Evolutionary conservation across 2,888 invertebrate species (phyloP).

Genomic region (Tinea semifulvella): DNA sequence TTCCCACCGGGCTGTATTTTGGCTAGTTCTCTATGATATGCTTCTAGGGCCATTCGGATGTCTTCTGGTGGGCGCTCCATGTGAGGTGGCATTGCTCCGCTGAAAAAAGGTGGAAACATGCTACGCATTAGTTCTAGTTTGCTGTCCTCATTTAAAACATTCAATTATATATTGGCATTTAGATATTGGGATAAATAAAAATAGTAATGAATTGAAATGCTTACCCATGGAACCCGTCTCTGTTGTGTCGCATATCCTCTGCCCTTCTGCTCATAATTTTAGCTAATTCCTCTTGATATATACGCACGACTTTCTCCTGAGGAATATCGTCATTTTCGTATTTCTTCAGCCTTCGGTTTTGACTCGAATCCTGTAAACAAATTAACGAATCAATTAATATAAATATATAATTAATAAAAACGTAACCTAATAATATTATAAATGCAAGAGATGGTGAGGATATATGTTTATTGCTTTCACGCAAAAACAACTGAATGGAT

Average conservation of each 20-base stretch:
- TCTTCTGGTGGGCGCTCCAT: conserved; percentile 77
- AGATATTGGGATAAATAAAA: background rate
- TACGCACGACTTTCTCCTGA: conserved; percentile 93
- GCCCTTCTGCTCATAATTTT: conserved; percentile 87
- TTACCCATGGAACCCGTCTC: conserved; percentile 85
- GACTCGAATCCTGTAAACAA: conserved; percentile 66
- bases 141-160: conserved; percentile 49
- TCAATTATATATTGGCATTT: conserved; percentile 1
- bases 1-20: conserved; percentile 79
- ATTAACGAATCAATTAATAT: too few relatives aligned
- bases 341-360: conserved; percentile 81
- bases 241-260: conserved; percentile 77
- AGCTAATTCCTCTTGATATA: conserved; percentile 94
- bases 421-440: too few relatives aligned
- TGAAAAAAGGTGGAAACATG: conserved; percentile 88
- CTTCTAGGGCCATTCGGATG: conserved; percentile 87
- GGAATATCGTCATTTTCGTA: conserved; percentile 95
- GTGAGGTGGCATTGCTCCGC: conserved; percentile 72
- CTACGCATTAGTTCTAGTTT: conserved; percentile 71
- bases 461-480: too few relatives aligned
- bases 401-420: too few relatives aligned
- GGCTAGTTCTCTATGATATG: conserved; percentile 92
- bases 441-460: too few relatives aligned
- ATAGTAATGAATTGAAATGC: conserved; percentile 21
- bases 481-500: too few relatives aligned